Evolutionary conservation across 2,888 invertebrate genomes (phyloP), one percentile per base, ranked within the genome.

Genomic region (Periphyllus acericola): DNA sequence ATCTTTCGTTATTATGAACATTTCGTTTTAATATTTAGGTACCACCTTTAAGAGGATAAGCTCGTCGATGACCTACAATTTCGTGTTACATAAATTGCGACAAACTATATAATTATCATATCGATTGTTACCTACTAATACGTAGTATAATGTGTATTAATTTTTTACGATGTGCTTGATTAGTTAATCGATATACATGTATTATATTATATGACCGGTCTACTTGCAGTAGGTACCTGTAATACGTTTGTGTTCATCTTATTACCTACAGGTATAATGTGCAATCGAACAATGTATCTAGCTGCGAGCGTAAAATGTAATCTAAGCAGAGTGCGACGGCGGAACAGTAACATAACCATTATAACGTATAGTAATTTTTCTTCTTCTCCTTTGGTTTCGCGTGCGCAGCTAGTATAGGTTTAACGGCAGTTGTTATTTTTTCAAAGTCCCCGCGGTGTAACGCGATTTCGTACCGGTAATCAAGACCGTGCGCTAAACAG

Each of bases 31-130:
- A 14, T 71, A 14, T 71, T 29, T 36, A 34, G 40, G 4, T 80
- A 60, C 32, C 29, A 14, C n/a, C 14, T 34, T 66, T 17, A 80
- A 60, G 36, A 80, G 66, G 66, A 82, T 71, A 71, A 82, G 71
- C 32, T 32, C 29, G 21, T 46, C 46, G 32, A 29, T 81, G 81
- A 81, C 68, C 81, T 82, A 82, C 25, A 71, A 71, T 82, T 71
- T 71, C 17, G 14, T 25, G 25, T 71, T 82, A 52, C 52, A 71
- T 72, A 82, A 82, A 82, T 29, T 11, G 52, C 32, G 82, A 52
- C 52, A 36, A 71, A 80, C 25, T 32, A 71, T 6, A 29, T 29
- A 71, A 46, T 71, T 36, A 36, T 36, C 74, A 8, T 74, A 40
- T 74, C 74, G 36, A 40, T 74, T 74, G n/a, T 0, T 68, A 81